Evolutionary conservation across 2,797 vertebrate species (phyloP).

Genomic region (Sphenopsis melanotis): DNA sequence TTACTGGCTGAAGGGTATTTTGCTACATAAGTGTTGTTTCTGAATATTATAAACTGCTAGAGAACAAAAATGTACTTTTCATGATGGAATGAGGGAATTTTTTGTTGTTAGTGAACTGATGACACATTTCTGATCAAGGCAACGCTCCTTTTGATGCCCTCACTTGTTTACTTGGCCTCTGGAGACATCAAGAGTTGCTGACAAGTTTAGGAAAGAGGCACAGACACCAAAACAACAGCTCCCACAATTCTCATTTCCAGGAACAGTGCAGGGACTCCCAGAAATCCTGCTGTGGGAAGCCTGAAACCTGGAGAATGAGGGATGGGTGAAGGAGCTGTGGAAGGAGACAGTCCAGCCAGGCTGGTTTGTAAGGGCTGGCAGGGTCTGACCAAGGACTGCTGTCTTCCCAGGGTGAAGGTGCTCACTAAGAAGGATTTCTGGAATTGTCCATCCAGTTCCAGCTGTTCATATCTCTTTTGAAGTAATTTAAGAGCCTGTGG

Average conservation of each 20-base stretch:
- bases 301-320: background rate
- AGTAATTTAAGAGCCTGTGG: background rate
- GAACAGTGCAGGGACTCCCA: background rate
- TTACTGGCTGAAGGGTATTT: background rate
- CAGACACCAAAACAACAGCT: rapidly evolving
- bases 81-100: background rate
- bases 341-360: background rate
- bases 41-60: background rate
- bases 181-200: background rate
- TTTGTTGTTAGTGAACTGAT: background rate
- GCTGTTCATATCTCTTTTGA: background rate
- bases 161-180: background rate
- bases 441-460: background rate
- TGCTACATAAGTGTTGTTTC: background rate
- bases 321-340: background rate
- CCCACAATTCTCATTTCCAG: background rate
- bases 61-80: background rate
- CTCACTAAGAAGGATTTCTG: background rate
- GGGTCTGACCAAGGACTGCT: background rate
- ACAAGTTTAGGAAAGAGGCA: background rate
- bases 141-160: background rate
- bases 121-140: background rate
- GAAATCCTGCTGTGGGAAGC: background rate
- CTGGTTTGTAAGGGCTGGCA: rapidly evolving
- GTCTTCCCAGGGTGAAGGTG: background rate